These are phyloP conservation scores for Callorhinus ursinus DNA, from an alignment of 2,113 vertebrate species.

Conservation along the genomic window DNA sequence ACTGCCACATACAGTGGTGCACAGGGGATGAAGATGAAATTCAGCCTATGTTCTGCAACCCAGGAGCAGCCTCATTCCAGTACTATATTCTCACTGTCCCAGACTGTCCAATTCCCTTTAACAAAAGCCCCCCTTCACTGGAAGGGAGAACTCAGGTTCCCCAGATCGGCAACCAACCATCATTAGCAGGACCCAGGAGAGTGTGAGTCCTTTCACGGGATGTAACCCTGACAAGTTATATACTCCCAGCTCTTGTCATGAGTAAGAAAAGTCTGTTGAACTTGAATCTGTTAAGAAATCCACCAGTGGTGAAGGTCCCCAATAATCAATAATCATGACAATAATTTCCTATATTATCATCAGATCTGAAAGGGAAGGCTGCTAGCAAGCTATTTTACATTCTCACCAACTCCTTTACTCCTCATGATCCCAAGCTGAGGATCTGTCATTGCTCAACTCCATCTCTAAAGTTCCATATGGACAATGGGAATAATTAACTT, in stretches of 20 bases:
- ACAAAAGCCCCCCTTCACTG: neutral
- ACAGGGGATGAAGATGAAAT: neutral
- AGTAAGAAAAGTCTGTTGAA: conserved; percentile 15
- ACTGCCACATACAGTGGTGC: too few species aligned
- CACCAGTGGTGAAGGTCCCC: neutral
- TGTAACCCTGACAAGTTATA: neutral
- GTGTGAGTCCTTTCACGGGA: neutral
- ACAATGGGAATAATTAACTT: neutral
- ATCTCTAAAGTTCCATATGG: neutral
- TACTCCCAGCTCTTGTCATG: neutral
- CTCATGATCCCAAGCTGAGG: neutral
- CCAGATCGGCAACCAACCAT: neutral
- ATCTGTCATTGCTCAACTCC: neutral
- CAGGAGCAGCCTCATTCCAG: neutral
- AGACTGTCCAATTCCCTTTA: neutral
- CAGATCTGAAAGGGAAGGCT: neutral
- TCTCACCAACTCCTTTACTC: neutral
- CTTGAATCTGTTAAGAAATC: neutral
- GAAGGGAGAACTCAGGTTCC: neutral
- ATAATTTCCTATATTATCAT: neutral
- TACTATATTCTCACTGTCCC: neutral
- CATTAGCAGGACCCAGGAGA: neutral
- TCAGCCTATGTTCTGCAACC: neutral
- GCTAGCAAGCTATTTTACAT: neutral
- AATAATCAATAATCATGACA: neutral